These are phyloP conservation scores for Acipenser ruthenus DNA, from an alignment of 2,797 vertebrate genomes.

Conservation along the genomic window DNA sequence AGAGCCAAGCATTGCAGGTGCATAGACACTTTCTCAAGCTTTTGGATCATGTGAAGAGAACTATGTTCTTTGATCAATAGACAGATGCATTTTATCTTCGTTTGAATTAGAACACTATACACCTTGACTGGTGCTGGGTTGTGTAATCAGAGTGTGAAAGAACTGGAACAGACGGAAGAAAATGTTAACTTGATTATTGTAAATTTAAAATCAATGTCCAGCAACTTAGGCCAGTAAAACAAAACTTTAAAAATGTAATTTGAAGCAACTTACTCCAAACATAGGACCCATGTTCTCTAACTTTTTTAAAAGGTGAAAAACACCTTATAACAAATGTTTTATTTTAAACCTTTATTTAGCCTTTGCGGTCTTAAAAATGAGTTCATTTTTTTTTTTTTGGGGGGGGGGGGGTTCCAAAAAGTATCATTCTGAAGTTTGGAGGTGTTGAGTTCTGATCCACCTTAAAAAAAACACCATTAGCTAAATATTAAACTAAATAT, in stretches of 20 bases:
- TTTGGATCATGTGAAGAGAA: background rate
- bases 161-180: background rate
- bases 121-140: background rate
- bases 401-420: too few species aligned
- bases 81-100: background rate
- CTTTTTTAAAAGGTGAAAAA: too few species aligned
- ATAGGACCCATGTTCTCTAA: too few species aligned
- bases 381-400: background rate
- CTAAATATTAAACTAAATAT: too few species aligned
- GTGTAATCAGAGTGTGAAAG: background rate
- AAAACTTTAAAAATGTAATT: too few species aligned
- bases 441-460: too few species aligned
- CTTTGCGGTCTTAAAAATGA: background rate
- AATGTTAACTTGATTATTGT: background rate
- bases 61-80: background rate
- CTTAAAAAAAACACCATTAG: too few species aligned
- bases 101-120: background rate
- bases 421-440: too few species aligned
- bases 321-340: too few species aligned
- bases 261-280: too few species aligned
- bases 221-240: too few species aligned
- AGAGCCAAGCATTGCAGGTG: slow-evolving; percentile 2
- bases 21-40: background rate
- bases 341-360: background rate
- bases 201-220: background rate